Percentiles rank a stretch among this genome's conserved stretches.
These are phyloP conservation scores for Cryptoprocta ferox DNA, from an alignment of 2,797 vertebrate genomes.

Conservation along the genomic window DNA sequence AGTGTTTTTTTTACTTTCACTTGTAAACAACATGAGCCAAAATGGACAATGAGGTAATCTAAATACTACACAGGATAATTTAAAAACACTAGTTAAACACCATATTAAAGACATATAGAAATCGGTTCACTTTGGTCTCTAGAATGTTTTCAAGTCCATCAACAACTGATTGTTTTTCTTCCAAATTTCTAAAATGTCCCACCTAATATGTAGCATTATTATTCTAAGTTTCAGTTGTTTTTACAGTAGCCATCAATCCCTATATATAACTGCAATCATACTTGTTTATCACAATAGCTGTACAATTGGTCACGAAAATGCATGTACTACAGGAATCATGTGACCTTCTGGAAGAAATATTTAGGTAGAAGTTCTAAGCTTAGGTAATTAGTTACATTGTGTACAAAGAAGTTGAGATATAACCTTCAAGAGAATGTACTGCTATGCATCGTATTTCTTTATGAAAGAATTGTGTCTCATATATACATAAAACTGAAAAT, in stretches of 20 bases:
- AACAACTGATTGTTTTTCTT: constrained; percentile 15
- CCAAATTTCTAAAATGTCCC: background rate
- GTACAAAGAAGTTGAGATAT: background rate
- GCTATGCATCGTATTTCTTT: background rate
- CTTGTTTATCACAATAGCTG: background rate
- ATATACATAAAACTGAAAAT: background rate
- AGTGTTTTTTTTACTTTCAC: constrained; percentile 86
- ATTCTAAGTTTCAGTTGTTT: background rate
- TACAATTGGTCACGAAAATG: background rate
- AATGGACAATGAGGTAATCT: constrained; percentile 88
- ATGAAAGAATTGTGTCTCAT: background rate
- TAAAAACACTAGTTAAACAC: constrained; percentile 89
- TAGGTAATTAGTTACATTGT: background rate
- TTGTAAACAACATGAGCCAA: constrained; percentile 90
- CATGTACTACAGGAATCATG: background rate
- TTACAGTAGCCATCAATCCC: background rate
- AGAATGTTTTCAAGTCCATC: constrained; percentile 74
- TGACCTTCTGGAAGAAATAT: background rate
- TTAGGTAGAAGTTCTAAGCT: background rate
- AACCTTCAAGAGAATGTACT: background rate
- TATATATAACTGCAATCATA: background rate
- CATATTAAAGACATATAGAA: constrained; percentile 87
- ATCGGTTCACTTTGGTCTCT: constrained; percentile 90
- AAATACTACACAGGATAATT: constrained; percentile 87
- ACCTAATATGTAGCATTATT: background rate